Evolutionary conservation across 2,113 vertebrate species (phyloP).

Genomic region (Cynocephalus volans): DNA sequence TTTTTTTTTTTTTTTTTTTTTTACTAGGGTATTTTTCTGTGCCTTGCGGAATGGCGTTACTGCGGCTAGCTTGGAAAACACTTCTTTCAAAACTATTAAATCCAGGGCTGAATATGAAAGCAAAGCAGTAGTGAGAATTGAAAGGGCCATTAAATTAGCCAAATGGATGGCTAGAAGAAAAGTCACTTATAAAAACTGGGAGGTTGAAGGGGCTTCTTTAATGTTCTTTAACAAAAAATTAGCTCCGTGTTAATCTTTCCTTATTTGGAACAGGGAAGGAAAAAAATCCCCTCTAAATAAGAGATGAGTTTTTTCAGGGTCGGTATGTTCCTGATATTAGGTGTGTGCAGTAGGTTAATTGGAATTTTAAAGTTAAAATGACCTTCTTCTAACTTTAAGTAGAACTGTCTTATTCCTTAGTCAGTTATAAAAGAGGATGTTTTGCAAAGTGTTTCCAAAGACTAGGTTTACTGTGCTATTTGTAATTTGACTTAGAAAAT

Average conservation of each 20-base stretch:
- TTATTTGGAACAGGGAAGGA: not conserved
- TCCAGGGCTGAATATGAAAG: not conserved
- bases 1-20: too few species aligned
- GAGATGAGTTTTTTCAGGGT: not conserved
- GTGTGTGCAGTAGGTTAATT: conserved; percentile 42
- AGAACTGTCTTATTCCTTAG: not conserved
- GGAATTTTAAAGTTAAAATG: conserved; percentile 66
- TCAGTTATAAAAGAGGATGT: not conserved
- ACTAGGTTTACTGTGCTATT: not conserved
- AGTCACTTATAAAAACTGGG: conserved; percentile 17
- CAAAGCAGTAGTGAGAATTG: not conserved
- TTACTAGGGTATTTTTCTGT: too few species aligned
- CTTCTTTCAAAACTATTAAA: too few species aligned
- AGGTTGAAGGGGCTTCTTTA: not conserved
- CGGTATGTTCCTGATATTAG: not conserved
- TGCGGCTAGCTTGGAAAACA: too few species aligned
- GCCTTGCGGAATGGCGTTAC: too few species aligned
- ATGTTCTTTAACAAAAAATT: conserved; percentile 64
- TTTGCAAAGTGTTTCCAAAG: not conserved
- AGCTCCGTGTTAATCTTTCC: conserved; percentile 26
- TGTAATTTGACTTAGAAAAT: conserved; percentile 51
- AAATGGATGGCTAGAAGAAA: conserved; percentile 42
- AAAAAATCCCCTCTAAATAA: not conserved
- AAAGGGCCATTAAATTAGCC: conserved; percentile 51
- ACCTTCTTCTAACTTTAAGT: conserved; percentile 10